Base-by-base conservation (phyloP, 30 jellyfish, hydroid and myxozoan genomes). In the Aurelia sp. region DNA sequence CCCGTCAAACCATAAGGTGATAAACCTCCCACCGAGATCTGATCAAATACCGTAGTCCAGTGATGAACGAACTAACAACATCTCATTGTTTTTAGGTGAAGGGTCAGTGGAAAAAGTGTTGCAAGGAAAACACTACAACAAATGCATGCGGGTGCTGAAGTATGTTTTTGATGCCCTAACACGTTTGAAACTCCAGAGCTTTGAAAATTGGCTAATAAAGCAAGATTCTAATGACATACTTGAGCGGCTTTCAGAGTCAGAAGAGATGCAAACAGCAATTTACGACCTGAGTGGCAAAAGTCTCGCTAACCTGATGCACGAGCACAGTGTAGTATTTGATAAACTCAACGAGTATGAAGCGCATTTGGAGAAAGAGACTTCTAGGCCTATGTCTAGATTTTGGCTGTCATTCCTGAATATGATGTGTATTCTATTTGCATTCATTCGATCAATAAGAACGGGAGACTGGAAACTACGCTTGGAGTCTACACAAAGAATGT, bases 391-490 rank as follows among this genome's bases (percentile, higher is more conserved):
- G 82, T 23, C 94, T 22, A n/a, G 59, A 40, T 73, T 84, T 64
- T 84, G 94, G 94, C 82, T 57, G 72, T 84, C 82, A 30, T 84
- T 84, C 67, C 76, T 84, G 62, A 21, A 84, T 4, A 72, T 84
- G 89, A 41, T 72, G 89, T 15, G 51, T 33, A 72, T 73, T 3
- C 62, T 84, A 23, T 62, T 84, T 66, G 88, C 77, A 55, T 73
- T 84, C 68, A 61, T 58, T 23, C 74, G 94, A 21, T 72, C 94
- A 18, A 62, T 35, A 15, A 59, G 82, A 51, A 62, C 67, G 2
- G 94, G 89, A 16, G 82, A 84, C 65, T 84, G 94, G 89, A 40
- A 84, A 18, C 77, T 84, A 40, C 89, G 73, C 72, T 16, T 85
- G 70, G 77, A 73, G 41, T 57, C 89, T 4, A 79, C 90, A 69